Percentiles rank a stretch among this genome's conserved stretches.
phyloP scores from a whole-genome alignment of 2,888 invertebrate species.

The Entomobrya multifasciata region DNA sequence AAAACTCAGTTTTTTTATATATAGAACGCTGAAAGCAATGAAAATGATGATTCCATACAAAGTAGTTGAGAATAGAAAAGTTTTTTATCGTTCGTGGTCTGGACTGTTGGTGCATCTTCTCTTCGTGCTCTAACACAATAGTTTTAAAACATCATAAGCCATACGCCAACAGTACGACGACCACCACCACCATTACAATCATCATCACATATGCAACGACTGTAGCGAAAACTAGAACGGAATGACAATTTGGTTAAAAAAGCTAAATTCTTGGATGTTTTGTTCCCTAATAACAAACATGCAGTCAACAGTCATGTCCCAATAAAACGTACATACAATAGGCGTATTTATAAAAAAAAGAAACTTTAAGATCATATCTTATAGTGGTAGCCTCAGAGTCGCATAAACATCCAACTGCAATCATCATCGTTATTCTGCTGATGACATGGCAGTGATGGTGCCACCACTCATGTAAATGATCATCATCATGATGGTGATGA shows the following conservation, averaged over 20 bases:
- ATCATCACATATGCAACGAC: constrained; percentile 67
- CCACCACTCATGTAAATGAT: constrained; percentile 45
- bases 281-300: constrained; percentile 5
- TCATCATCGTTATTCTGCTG: constrained; percentile 46
- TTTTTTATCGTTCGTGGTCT: constrained; percentile 33
- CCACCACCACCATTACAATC: too few species aligned
- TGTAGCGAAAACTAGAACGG: constrained; percentile 69
- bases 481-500: constrained; percentile 46
- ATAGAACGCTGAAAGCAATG: constrained; percentile 45
- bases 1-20: constrained; percentile 30
- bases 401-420: constrained; percentile 24
- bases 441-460: constrained; percentile 45
- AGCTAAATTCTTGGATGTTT: constrained; percentile 55
- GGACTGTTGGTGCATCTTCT: constrained; percentile 29
- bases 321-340: too few species aligned
- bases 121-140: not conserved
- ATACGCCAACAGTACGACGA: too few species aligned
- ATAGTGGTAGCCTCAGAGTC: too few species aligned
- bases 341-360: too few species aligned
- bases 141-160: too few species aligned
- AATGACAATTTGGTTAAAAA: constrained; percentile 75
- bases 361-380: too few species aligned
- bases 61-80: too few species aligned
- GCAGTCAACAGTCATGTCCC: constrained; percentile 47
- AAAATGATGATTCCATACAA: constrained; percentile 68